Evolutionary conservation across 1,140 invertebrate genomes (phyloP).

Genomic region (Nomia melanderi): DNA sequence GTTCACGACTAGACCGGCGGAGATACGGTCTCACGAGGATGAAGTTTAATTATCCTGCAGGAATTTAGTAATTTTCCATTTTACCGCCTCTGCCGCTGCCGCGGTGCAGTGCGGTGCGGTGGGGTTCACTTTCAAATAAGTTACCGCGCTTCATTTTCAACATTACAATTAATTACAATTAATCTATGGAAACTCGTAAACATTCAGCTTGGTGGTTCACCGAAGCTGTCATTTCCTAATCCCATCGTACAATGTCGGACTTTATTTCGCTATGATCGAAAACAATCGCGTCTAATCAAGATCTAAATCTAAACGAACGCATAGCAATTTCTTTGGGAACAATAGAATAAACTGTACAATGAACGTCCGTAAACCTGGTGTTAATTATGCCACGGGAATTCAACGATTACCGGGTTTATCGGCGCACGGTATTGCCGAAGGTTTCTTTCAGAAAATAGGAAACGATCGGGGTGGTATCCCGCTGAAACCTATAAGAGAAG

Average conservation of each 20-base stretch:
- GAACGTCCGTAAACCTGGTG: too few relatives aligned
- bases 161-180: too few relatives aligned
- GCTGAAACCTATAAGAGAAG: conserved; percentile 9
- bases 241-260: too few relatives aligned
- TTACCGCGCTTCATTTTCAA: not conserved
- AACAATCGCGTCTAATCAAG: too few relatives aligned
- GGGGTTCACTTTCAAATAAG: not conserved
- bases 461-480: conserved; percentile 11
- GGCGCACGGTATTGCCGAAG: conserved; percentile 35
- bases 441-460: conserved; percentile 19
- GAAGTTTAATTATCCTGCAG: conserved; percentile 40
- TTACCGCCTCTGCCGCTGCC: conserved; percentile 12
- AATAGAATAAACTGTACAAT: too few relatives aligned
- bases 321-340: too few relatives aligned
- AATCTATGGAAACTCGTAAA: too few relatives aligned
- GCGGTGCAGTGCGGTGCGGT: conserved; percentile 20
- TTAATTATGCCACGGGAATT: conserved; percentile 63
- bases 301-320: too few relatives aligned
- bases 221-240: too few relatives aligned
- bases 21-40: not conserved
- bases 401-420: conserved; percentile 62
- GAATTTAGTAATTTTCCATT: conserved; percentile 50
- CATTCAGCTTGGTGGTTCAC: too few relatives aligned
- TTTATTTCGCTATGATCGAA: too few relatives aligned
- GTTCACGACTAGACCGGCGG: not conserved